A percentile compares a stretch with the other conserved stretches of the same genome.
Evolutionary conservation across 2,797 vertebrate genomes (phyloP).

Genomic region (Petrocephalus schoutedeni): DNA sequence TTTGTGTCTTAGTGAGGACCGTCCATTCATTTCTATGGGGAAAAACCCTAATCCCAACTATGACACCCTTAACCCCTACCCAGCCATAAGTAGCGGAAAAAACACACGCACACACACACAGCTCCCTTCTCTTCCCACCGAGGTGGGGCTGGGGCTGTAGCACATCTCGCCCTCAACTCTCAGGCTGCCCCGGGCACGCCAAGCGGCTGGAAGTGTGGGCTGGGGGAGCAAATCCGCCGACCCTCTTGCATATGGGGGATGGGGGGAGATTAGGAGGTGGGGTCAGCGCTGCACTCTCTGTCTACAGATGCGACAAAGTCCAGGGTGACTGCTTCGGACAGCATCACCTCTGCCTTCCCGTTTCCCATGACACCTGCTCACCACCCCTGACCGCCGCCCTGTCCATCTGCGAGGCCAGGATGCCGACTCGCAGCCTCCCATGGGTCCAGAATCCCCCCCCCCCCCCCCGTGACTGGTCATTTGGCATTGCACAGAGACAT

Average conservation of each 20-base stretch:
- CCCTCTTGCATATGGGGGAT: background rate
- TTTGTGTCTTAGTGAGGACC: no score
- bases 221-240: background rate
- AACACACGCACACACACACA: conserved; percentile 35
- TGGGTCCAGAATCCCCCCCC: background rate
- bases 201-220: conserved; percentile 4
- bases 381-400: background rate
- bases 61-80: background rate
- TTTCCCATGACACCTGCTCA: background rate
- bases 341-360: background rate
- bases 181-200: conserved; percentile 21
- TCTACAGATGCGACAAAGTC: background rate
- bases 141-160: background rate
- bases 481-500: background rate
- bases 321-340: background rate
- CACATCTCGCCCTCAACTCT: conserved; percentile 27
- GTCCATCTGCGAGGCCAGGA: background rate
- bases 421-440: background rate
- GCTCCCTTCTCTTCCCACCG: conserved; percentile 37
- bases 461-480: background rate
- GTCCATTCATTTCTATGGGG: no score
- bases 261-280: background rate
- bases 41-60: background rate
- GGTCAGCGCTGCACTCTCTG: background rate
- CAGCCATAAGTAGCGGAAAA: no score